Base-by-base conservation (phyloP, 1,140 invertebrate species). In the Hylyphantes graminicola region DNA sequence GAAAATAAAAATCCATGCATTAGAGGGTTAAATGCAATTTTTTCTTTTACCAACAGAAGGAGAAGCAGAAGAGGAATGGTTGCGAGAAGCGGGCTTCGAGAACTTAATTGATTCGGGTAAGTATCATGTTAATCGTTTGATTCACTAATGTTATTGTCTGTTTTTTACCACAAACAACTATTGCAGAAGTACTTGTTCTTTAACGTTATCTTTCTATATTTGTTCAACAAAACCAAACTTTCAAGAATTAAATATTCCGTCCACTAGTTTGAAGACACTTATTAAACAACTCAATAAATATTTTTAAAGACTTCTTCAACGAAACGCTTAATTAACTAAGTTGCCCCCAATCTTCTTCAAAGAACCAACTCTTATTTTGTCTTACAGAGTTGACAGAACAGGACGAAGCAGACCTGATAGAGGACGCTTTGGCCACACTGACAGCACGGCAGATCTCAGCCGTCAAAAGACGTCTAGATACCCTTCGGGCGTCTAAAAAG, bases 1-100 rank as follows among this genome's bases (percentile, higher is more conserved):
- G n/a, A n/a, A n/a, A n/a, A n/a, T n/a, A n/a, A n/a, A 57, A 0
- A 11, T 57, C 10, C 10, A 57, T 15, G 15, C 55, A 2, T 57
- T 57, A 15, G 55, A 57, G 0, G 10, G 15, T 10, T 2, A 15
- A 57, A 57, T 11, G 55, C 10, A 57, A 1, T 59, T 59, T 59
- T 59, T 59, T 59, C n/a, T 7, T 59, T n/a, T 59, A 59, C 57
- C 2, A 59, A 59, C 80, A 83, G 80, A 83, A 74, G 80, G 80
- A 7, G 80, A 83, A 83, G 80, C 80, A 4, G 80, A 83, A 64
- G 80, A 83, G 53, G 80, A 83, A 83, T 83, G 80, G 80, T 54
- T 83, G 19, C 70, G 80, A 15, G 80, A 83, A 48, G 80, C 80
- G 12, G 80, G 80, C 48, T 83, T 83, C 65, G 59, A 83, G 65